Base-by-base conservation (phyloP, 2,888 invertebrate genomes). In the Peribatodes rhomboidaria region DNA sequence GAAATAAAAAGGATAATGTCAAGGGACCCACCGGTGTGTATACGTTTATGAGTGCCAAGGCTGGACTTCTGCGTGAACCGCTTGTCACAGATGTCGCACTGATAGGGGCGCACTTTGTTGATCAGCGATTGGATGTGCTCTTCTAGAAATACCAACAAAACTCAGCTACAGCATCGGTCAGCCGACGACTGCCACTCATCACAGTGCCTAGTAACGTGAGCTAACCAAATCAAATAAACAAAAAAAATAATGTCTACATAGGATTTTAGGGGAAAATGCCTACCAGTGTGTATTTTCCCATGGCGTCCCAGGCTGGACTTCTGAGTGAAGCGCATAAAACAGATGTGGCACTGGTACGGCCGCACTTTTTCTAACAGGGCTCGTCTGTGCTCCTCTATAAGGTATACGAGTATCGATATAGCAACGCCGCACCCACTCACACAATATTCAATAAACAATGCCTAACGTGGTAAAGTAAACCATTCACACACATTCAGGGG, bases 21-120 rank as follows among this genome's bases (percentile, higher is more conserved):
- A 89, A 88, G 90, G 90, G 92, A 94, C 94, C 94, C 95, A 94
- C 94, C 94, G 78, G 96, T 96, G 88, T 97, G 97, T 80, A 96
- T 96, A 84, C 96, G 95, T 88, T 96, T 96, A 94, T 97, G 97
- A 81, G 96, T 96, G 91, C 96, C 97, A 79, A 97, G 94, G 91
- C 96, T 96, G 86, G 96, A 96, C 92, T 97, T 97, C 93, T 97
- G 97, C 76, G 96, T 96, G 92, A 97, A 97, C 86, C 96, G 94
- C 93, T 97, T 97, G 87, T 95, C 94, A 90, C 97, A 97, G 85
- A 96, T 94, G 88, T 96, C 96, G 88, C 97, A 97, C 86, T 96
- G 94, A 91, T 93, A 94, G 81, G 94, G 94, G 84, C 94, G 94
- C 90, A 94, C 94, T 93, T 94, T 94, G 94, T 94, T 93, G 94